Conservation (phyloP, 2,113 vertebrate genomes). For the Zootoca vivipara region DNA sequence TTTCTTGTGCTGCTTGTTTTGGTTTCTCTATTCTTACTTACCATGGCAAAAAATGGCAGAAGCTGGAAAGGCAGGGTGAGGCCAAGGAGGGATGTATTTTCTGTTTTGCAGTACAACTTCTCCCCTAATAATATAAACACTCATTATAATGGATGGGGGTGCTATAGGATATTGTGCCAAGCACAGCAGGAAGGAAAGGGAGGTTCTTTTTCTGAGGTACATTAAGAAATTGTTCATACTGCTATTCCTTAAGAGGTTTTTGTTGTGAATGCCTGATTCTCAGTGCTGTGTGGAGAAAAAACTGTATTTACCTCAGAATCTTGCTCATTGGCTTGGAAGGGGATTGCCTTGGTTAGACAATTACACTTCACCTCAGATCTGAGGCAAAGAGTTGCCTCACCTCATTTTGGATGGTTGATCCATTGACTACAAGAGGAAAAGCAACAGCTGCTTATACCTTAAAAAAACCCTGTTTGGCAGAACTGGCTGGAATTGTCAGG, state of each 20-base stretch:
- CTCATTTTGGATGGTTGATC: too few species aligned
- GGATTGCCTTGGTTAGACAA: neutral
- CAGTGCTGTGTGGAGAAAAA: neutral
- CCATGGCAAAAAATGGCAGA: neutral
- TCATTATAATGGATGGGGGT: neutral
- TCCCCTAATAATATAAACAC: neutral
- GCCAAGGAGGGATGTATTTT: neutral
- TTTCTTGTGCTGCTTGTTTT: conserved; percentile 14
- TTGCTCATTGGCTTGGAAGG: neutral
- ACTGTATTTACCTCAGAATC: neutral
- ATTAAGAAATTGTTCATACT: neutral
- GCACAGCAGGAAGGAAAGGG: neutral
- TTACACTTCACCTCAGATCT: neutral
- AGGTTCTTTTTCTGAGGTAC: neutral
- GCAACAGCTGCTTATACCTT: too few species aligned
- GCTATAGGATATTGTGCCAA: neutral
- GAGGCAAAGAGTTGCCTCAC: neutral
- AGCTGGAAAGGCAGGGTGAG: neutral
- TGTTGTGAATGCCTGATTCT: neutral
- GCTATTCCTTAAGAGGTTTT: neutral
- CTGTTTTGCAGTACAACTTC: neutral
- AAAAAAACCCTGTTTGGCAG: too few species aligned
- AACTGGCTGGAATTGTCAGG: too few species aligned
- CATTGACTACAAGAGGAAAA: too few species aligned
- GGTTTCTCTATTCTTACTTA: neutral